Percentiles rank a stretch among this genome's conserved stretches.
Conservation (phyloP, 2,113 vertebrate genomes). For the Anoura caudifer region DNA sequence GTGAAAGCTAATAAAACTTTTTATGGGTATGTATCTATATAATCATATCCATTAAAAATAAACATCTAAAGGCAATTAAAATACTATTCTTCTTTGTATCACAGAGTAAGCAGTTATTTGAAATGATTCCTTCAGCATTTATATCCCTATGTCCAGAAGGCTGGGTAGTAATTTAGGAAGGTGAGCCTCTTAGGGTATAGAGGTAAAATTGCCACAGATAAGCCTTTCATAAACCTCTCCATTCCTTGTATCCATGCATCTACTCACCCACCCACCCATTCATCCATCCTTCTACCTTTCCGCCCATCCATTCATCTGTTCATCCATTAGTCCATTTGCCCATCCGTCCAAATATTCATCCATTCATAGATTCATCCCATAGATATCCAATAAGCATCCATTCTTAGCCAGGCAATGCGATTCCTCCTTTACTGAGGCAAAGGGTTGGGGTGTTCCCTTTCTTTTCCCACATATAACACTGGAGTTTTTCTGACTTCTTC, state of each 20-base stretch:
- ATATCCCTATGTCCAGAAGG: background rate
- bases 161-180: background rate
- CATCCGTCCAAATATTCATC: background rate
- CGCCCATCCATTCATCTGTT: too few relatives aligned
- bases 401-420: background rate
- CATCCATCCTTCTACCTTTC: background rate
- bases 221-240: background rate
- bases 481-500: background rate
- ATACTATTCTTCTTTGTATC: background rate
- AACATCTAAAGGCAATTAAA: background rate
- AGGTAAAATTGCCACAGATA: background rate
- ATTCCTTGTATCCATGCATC: background rate
- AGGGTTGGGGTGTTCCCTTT: background rate
- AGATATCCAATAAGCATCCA: too few relatives aligned
- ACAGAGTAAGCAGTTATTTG: background rate
- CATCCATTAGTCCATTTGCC: background rate
- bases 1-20: background rate
- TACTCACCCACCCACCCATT: background rate
- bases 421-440: background rate
- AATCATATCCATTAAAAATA: background rate
- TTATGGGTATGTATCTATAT: background rate
- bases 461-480: background rate
- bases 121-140: constrained; percentile 11
- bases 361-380: too few relatives aligned
- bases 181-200: background rate